Base-by-base conservation (phyloP, 1,140 invertebrate species). In the Drosophila ercepeae region DNA sequence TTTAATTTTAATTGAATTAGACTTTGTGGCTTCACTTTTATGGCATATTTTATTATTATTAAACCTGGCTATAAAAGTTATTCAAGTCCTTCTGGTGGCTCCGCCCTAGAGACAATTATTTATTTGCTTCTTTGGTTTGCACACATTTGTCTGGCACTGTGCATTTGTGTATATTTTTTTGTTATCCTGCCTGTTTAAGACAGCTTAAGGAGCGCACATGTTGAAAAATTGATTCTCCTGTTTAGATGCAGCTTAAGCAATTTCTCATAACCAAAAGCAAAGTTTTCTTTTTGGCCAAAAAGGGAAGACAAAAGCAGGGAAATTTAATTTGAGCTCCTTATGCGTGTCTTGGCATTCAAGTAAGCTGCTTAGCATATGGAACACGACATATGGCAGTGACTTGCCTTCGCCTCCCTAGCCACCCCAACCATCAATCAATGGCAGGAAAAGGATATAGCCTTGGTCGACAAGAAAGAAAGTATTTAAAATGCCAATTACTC, bases 211-310 rank as follows among this genome's bases (percentile, higher is more conserved):
- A 13, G 71, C 36, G 36, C 58, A 74, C 77, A 61, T 53, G 82
- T 68, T 88, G 82, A 88, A 88, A 88, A 88, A 88, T 88, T 82
- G 69, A 88, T 88, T 88, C 75, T 82, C 83, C 75, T 88, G 82
- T 88, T 82, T 27, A 16, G 45, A 61, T 71, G 64, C 74, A 75
- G 82, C 82, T 88, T 77, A 65, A 78, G 78, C 76, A 78, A 88
- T 88, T 88, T 88, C 86, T 88, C 83, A 82, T 82, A 82, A 78
- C 76, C 54, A 75, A 14, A 39, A 76, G 68, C 76, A 60, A 27
- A 48, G 57, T 78, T 70, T 60, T 57, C 46, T 57, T 25, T 54
- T 54, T 39, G 34, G 23, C 32, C 16, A 3, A 49, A 32, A 11
- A 36, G 14, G 7, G 48, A 73, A 21, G n/a, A 55, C 45, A 73